These are phyloP conservation scores for Papilio polyxenes DNA, from an alignment of 1,140 invertebrate species.

Conservation along the genomic window DNA sequence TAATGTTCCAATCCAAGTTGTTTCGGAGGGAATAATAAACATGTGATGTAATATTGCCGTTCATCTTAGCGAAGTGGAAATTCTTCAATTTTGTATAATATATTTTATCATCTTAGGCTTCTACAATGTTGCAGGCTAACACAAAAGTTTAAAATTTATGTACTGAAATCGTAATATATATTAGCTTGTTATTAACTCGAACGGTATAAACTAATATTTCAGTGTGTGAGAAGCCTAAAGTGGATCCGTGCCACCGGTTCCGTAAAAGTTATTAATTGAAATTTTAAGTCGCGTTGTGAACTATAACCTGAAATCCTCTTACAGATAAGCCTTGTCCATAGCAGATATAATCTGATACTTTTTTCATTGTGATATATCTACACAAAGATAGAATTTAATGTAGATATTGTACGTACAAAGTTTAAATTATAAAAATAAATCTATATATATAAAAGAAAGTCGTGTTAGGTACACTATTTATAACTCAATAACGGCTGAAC, in stretches of 20 bases:
- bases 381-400: neutral
- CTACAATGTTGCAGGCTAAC: too few relatives aligned
- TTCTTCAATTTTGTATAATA: too few relatives aligned
- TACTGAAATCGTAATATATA: neutral
- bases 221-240: neutral
- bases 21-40: neutral
- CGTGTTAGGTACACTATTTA: too few relatives aligned
- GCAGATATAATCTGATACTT: conserved; percentile 46
- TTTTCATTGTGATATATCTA: conserved; percentile 41
- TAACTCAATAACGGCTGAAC: too few relatives aligned
- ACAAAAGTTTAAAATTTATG: neutral
- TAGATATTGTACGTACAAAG: neutral
- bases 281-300: conserved; percentile 16
- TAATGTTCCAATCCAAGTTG: neutral
- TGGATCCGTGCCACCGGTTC: neutral
- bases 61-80: too few relatives aligned
- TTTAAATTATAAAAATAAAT: too few relatives aligned
- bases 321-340: conserved; percentile 18
- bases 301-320: conserved; percentile 17
- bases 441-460: too few relatives aligned
- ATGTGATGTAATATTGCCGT: neutral
- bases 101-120: too few relatives aligned
- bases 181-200: neutral
- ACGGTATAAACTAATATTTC: neutral
- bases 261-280: conserved; percentile 9